These are phyloP conservation scores for Cephalopachus bancanus DNA, from an alignment of 2,797 vertebrate genomes.

Conservation along the genomic window DNA sequence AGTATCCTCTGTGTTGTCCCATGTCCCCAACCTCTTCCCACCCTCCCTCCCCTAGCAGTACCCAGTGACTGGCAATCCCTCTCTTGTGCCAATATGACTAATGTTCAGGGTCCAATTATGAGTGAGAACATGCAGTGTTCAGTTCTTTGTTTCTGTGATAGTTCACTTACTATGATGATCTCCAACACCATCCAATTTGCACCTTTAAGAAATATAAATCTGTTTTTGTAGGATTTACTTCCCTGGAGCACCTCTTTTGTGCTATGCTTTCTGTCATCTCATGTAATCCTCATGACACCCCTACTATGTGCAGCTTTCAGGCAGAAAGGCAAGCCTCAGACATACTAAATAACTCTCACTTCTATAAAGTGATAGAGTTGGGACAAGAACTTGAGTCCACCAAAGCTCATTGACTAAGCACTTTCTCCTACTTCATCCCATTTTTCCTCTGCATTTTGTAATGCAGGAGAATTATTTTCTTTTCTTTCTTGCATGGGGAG, in stretches of 20 bases:
- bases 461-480: background rate
- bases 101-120: no score
- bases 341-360: background rate
- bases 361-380: background rate
- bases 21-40: no score
- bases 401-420: background rate
- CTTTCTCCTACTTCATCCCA: background rate
- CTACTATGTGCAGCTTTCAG: background rate
- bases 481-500: background rate
- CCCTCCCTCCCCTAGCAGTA: no score
- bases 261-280: background rate
- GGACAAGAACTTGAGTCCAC: background rate
- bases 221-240: background rate
- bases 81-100: no score
- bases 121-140: no score
- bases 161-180: no score
- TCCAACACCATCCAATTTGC: no score
- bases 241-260: background rate
- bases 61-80: no score
- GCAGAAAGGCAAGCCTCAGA: background rate
- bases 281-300: background rate
- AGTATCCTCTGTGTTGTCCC: no score
- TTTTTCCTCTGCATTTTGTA: background rate
- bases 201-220: slow-evolving; percentile 14
- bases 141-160: no score